Evolutionary conservation across 2,797 vertebrate species (phyloP), one percentile per base, ranked within the genome.

Genomic region (Melanotaenia maccullochi): DNA sequence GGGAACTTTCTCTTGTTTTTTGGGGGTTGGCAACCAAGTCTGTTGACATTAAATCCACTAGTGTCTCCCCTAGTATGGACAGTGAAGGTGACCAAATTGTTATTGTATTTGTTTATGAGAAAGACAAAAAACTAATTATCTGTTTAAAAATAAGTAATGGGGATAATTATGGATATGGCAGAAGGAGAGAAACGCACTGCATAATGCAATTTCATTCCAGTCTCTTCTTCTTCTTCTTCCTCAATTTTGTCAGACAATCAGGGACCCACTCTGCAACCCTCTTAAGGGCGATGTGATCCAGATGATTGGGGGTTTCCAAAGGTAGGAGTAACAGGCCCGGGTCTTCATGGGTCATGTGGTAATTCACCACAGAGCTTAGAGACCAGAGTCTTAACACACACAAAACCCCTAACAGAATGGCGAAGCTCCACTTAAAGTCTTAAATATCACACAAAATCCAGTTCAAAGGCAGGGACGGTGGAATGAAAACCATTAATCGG

Each of bases 261-360:
- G 73, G 62, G 51, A 75, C 80, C 89, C 82, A 69, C 85, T 83
- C 73, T 77, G 76, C 75, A 82, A 78, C 85, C 76, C 65, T 78
- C 79, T 90, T 81, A 65, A 85, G 83, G 55, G 70, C 85, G 86
- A 94, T 92, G 84, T 70, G 86, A 93, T 91, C 93, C 93, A 94
- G 93, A 94, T 94, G 93, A 90, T 54, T 65, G 80, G 73, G 40
- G 81, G 81, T 85, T 89, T 91, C 87, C 76, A 78, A 75, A 91
- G 90, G 90, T 90, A 90, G 84, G 82, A 83, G 86, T 81, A 75
- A 71, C 56, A 71, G 82, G 84, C 68, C 85, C 61, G 5, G 77
- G 92, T 93, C 92, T 91, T 87, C 90, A 90, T 68, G 90, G 93
- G 93, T 94, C 91, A 93, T 76, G 72, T 85, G 32, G 74, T 94